These are phyloP conservation scores for Ophioderma brevispina DNA, from an alignment of 35 echinoderm and acorn worm genomes.

Conservation along the genomic window DNA sequence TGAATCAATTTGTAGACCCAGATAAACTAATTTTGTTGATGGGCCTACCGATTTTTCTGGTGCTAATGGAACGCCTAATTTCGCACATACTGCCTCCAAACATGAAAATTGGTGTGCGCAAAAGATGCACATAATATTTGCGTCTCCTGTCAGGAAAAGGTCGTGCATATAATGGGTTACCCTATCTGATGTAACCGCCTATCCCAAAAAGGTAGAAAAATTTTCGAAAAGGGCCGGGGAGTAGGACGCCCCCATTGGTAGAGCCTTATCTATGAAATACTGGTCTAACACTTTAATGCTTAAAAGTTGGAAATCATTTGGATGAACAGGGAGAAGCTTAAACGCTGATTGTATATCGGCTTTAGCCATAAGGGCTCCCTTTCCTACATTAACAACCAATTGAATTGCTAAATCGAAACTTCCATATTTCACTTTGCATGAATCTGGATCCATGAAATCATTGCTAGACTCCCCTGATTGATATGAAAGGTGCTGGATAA, in stretches of 20 bases:
- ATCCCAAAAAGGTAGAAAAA: not conserved
- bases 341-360: not conserved
- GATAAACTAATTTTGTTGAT: not conserved
- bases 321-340: not conserved
- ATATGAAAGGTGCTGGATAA: not conserved
- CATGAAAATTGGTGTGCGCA: no score
- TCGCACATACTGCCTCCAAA: no score
- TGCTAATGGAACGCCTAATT: not conserved
- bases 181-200: no score
- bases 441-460: not conserved
- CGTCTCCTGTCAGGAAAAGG: not conserved
- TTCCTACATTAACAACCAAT: not conserved
- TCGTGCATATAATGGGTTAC: no score
- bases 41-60: no score
- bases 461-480: not conserved
- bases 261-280: not conserved
- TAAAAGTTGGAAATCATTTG: not conserved
- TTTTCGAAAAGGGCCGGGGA: not conserved
- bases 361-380: not conserved
- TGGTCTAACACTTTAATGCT: not conserved
- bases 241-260: not conserved
- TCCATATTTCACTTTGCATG: not conserved
- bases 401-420: not conserved
- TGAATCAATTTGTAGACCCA: not conserved
- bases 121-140: no score